These are phyloP conservation scores for Cephonodes hylas DNA, from an alignment of 2,888 invertebrate genomes.

Conservation along the genomic window DNA sequence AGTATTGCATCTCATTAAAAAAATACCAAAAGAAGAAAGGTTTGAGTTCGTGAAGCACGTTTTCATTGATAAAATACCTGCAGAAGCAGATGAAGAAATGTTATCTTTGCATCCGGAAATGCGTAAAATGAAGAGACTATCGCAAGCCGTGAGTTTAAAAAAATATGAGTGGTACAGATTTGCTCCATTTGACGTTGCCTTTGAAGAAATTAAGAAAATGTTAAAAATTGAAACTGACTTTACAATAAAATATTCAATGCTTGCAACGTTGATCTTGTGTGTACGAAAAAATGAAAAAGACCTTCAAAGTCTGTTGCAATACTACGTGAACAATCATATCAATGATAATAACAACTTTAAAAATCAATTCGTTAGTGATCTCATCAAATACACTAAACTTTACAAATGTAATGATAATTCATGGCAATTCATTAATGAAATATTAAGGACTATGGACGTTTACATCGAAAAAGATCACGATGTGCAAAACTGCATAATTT, in stretches of 20 bases:
- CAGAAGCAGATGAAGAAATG: constrained; percentile 25
- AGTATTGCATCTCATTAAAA: constrained; percentile 42
- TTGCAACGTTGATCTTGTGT: constrained; percentile 44
- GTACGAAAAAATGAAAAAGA: constrained; percentile 37
- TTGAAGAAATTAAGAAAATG: constrained; percentile 44
- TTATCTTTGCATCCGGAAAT: constrained; percentile 27
- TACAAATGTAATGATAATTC: constrained; percentile 42
- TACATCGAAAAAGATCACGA: constrained; percentile 36
- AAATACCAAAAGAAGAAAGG: constrained; percentile 46
- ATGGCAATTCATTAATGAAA: constrained; percentile 52
- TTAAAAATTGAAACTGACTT: constrained; percentile 33
- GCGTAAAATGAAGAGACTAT: constrained; percentile 31
- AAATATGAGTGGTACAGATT: constrained; percentile 53
- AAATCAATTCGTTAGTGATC: constrained; percentile 37
- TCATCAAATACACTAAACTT: constrained; percentile 38
- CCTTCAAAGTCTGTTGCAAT: constrained; percentile 43
- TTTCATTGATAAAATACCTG: constrained; percentile 45
- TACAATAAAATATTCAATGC: constrained; percentile 34
- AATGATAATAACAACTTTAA: constrained; percentile 42
- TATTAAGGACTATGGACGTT: constrained; percentile 50
- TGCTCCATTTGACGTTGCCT: constrained; percentile 53
- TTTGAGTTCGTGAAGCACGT: constrained; percentile 51
- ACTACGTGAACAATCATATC: constrained; percentile 45
- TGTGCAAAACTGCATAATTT: constrained; percentile 36
- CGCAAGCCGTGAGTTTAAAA: constrained; percentile 18